Evolutionary conservation across 2,888 invertebrate species (phyloP), one percentile per base, ranked within the genome.

Genomic region (Drosophila atripex): DNA sequence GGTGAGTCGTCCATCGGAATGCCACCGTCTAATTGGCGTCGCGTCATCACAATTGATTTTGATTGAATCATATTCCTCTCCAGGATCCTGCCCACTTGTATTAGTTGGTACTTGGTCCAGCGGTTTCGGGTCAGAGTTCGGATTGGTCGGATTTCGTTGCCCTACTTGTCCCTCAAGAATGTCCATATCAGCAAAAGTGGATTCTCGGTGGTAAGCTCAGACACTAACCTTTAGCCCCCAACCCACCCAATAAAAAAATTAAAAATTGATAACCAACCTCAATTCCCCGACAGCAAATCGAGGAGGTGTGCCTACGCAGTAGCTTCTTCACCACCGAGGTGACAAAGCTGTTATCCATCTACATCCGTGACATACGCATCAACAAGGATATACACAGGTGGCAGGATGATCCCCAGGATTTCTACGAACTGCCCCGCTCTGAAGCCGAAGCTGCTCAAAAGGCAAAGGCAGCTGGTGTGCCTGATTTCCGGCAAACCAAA

Each of bases 311-410:
- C 73, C 93, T 97, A 76, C 94, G 96, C 57, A 97, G 97, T 90
- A 97, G 97, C 91, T 95, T 97, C 89, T 94, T 97, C 78, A 97
- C 96, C 90, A 96, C 97, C 1, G 97, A 97, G 79, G 95, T 97
- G 55, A 96, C 96, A 21, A 97, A 97, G 90, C 91, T 97, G 12
- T 92, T 97, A 3, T 96, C 96, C 3, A 94, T 97, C 18, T 94
- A 96, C n/a, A 94, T 97, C 75, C 94, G 94, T 71, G 96, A 96
- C 89, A 95, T 97, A 3, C 93, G 96, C 73, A 93, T 97, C 59
- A 96, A 96, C 80, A 96, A 96, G 90, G 95, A 96, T 92, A 94
- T 95, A 47, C 93, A 93, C 68, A 88, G 90, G 35, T 84, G 88
- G n/a, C 83, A 72, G 35, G 73, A 77, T 75, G 84, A 69, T 16